Evolutionary conservation across 2,113 vertebrate species (phyloP).

Genomic region (Centropristis striata): DNA sequence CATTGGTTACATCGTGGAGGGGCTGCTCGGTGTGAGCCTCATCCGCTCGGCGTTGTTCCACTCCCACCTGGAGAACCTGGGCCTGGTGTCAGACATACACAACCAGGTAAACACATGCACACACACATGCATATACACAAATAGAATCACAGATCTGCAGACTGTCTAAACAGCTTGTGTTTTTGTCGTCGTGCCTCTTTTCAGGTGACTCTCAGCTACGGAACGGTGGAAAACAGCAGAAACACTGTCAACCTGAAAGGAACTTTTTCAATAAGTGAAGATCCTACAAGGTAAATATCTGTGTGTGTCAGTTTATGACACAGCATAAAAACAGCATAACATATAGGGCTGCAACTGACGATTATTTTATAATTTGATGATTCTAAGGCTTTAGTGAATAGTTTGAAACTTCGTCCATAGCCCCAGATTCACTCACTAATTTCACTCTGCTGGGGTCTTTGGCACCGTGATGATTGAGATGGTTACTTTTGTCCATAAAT

Average conservation of each 20-base stretch:
- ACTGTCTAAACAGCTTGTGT: background rate
- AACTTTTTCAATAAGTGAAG: conserved; percentile 88
- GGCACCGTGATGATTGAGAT: too few species aligned
- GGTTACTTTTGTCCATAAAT: too few species aligned
- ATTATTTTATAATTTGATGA: too few species aligned
- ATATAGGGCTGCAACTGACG: too few species aligned
- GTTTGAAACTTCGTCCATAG: too few species aligned
- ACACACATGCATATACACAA: background rate
- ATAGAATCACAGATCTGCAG: background rate
- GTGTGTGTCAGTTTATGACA: background rate
- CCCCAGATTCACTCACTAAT: too few species aligned
- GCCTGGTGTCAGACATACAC: conserved; percentile 89
- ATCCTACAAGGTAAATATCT: conserved; percentile 90
- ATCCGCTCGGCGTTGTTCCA: conserved; percentile 92
- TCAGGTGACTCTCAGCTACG: conserved; percentile 94
- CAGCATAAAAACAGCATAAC: background rate
- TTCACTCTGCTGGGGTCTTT: too few species aligned
- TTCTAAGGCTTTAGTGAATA: too few species aligned
- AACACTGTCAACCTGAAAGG: conserved; percentile 91
- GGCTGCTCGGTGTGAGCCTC: conserved; percentile 89
- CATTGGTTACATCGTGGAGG: conserved; percentile 93
- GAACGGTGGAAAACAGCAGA: conserved; percentile 90
- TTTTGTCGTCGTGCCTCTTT: conserved; percentile 30
- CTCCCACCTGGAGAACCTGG: conserved; percentile 95
- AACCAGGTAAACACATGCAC: conserved; percentile 86